These are phyloP conservation scores for Aphidius gifuensis DNA, from an alignment of 1,140 invertebrate genomes.

Conservation along the genomic window DNA sequence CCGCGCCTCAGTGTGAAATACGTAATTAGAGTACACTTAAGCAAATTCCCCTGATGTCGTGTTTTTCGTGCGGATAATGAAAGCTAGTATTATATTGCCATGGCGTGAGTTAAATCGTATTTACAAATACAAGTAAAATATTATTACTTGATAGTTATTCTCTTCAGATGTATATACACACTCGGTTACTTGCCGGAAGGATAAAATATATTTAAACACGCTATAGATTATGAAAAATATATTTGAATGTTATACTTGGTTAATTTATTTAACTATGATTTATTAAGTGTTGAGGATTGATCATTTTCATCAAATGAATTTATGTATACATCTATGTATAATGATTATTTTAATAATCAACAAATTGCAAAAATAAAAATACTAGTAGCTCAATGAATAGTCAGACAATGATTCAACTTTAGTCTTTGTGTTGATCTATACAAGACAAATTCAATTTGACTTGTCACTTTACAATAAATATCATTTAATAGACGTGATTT, in stretches of 20 bases:
- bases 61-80: slow-evolving; percentile 38
- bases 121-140: slow-evolving; percentile 25
- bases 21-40: slow-evolving; percentile 36
- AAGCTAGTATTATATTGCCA: slow-evolving; percentile 36
- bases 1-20: slow-evolving; percentile 35
- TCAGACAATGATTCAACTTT: too few relatives aligned
- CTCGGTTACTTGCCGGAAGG: slow-evolving; percentile 15
- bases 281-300: too few relatives aligned
- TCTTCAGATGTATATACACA: slow-evolving; percentile 4
- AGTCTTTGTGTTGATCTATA: too few relatives aligned
- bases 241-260: background rate
- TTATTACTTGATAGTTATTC: slow-evolving; percentile 32
- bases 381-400: too few relatives aligned
- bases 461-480: too few relatives aligned
- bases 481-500: too few relatives aligned
- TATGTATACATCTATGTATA: too few relatives aligned
- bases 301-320: too few relatives aligned
- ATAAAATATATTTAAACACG: slow-evolving; percentile 11
- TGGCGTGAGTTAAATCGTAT: slow-evolving; percentile 37
- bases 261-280: too few relatives aligned
- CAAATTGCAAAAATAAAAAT: too few relatives aligned
- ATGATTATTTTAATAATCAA: too few relatives aligned
- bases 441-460: too few relatives aligned
- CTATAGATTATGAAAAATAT: slow-evolving; percentile 10
- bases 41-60: slow-evolving; percentile 25